Conservation (phyloP, 2,113 vertebrate genomes). For the Hemicordylus capensis region DNA sequence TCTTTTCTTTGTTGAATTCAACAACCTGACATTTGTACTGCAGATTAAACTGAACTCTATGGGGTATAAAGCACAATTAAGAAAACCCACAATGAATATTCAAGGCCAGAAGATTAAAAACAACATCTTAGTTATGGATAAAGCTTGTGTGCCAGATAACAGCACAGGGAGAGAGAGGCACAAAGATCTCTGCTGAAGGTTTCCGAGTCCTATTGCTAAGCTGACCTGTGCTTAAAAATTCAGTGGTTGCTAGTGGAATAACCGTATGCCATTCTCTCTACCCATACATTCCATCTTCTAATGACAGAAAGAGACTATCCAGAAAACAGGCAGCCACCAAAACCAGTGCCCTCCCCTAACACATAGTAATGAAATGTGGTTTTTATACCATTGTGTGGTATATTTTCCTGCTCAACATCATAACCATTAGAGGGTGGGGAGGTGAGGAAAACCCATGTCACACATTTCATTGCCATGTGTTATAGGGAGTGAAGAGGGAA, state of each 20-base stretch:
- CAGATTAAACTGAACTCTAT: neutral
- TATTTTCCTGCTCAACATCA: neutral
- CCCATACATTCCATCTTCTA: too few relatives aligned
- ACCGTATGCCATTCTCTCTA: too few relatives aligned
- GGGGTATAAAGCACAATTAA: neutral
- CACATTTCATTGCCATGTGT: neutral
- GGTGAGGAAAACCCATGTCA: neutral
- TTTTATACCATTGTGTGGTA: neutral
- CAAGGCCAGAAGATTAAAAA: neutral
- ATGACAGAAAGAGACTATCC: neutral
- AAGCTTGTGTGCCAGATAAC: neutral
- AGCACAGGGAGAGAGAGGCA: constrained; percentile 5
- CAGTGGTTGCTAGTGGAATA: constrained; percentile 16
- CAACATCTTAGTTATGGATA: neutral
- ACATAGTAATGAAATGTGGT: neutral
- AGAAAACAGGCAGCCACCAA: neutral
- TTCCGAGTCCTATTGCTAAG: constrained; percentile 61
- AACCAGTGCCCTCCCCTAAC: constrained; percentile 22
- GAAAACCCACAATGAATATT: neutral
- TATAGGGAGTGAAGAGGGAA: neutral
- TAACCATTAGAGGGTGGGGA: too few relatives aligned
- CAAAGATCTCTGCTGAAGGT: constrained; percentile 5
- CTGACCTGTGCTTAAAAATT: constrained; percentile 49
- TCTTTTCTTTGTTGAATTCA: neutral
- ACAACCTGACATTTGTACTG: neutral